phyloP scores from a whole-genome alignment of 2,888 invertebrate species.

The Drosophila putrida region DNA sequence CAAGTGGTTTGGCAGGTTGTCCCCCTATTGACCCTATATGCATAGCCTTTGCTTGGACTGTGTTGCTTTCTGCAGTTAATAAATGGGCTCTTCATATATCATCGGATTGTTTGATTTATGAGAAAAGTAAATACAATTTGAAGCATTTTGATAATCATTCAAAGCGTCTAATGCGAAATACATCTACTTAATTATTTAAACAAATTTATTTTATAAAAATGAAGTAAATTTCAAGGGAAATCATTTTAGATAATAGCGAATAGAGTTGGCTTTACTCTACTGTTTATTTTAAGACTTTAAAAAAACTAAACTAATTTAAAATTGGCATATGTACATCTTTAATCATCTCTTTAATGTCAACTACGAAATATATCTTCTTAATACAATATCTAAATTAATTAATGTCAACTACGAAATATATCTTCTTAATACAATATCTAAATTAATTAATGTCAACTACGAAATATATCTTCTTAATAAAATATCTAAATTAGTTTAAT shows the following conservation, averaged over 20 bases:
- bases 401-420: too few species aligned
- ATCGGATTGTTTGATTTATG: slow-evolving; percentile 55
- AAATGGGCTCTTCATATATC: slow-evolving; percentile 56
- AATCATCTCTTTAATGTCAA: too few species aligned
- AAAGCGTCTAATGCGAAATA: slow-evolving; percentile 1
- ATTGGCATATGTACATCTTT: too few species aligned
- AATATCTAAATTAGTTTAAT: background rate
- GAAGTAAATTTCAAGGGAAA: too few species aligned
- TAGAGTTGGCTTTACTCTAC: too few species aligned
- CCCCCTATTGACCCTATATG: slow-evolving; percentile 27
- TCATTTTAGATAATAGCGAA: too few species aligned
- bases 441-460: too few species aligned
- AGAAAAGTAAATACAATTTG: slow-evolving; percentile 37
- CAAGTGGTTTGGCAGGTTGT: slow-evolving; percentile 73
- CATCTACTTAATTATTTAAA: background rate
- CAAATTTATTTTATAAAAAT: background rate
- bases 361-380: too few species aligned
- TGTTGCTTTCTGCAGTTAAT: slow-evolving; percentile 37
- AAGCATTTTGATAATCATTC: slow-evolving; percentile 31
- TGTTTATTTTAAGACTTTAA: too few species aligned
- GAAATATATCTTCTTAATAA: background rate
- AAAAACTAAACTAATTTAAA: too few species aligned
- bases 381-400: too few species aligned
- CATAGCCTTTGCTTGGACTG: slow-evolving; percentile 3
- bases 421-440: too few species aligned